Evolutionary conservation across 2,888 invertebrate genomes (phyloP).

Genomic region (Troilus luridus): DNA sequence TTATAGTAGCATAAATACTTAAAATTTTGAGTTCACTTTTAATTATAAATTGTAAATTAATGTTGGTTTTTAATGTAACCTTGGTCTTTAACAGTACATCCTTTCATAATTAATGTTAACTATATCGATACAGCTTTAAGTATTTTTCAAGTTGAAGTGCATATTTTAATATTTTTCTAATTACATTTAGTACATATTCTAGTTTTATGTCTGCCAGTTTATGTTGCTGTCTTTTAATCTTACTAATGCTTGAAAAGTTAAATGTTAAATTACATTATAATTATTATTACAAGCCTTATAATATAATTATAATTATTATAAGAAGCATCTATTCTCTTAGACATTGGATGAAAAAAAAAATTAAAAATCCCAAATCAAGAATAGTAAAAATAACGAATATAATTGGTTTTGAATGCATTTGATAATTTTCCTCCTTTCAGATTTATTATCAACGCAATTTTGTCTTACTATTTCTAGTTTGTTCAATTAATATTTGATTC

Average conservation of each 20-base stretch:
- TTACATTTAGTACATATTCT: not conserved
- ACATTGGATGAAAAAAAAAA: not conserved
- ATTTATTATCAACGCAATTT: not conserved
- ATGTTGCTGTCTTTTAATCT: not conserved
- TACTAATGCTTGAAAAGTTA: not conserved
- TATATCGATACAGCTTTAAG: not conserved
- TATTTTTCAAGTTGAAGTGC: not conserved
- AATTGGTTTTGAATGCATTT: not conserved
- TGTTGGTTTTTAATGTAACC: not conserved
- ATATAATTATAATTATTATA: too few species aligned
- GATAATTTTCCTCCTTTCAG: too few species aligned
- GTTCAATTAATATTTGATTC: not conserved
- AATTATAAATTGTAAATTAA: not conserved
- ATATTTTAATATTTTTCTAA: not conserved
- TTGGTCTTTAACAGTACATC: slow-evolving; percentile 33
- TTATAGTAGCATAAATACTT: not conserved
- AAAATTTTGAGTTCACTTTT: not conserved
- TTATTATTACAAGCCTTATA: too few species aligned
- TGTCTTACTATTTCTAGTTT: not conserved
- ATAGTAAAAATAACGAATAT: not conserved
- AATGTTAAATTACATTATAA: not conserved
- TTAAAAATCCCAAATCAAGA: not conserved
- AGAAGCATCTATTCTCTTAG: not conserved
- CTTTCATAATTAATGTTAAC: not conserved
- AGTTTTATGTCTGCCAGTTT: not conserved